Base-by-base conservation (phyloP, 2,797 vertebrate species). In the Gambusia yucatana region DNA sequence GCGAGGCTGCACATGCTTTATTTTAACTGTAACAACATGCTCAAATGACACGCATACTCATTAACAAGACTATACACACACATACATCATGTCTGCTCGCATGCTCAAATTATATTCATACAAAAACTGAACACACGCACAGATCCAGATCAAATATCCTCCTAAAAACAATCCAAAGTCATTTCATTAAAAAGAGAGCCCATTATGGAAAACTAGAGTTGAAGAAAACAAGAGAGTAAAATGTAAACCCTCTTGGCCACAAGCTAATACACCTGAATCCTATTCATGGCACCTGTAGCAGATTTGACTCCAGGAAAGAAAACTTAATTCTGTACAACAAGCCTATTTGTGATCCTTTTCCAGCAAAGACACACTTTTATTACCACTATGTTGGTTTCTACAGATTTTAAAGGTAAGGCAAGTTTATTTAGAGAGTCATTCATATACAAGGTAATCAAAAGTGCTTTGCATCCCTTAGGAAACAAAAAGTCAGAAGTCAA, bases 21-120 rank as follows among this genome's bases (percentile, higher is more conserved):
- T 75, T 86, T 91, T 91, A 76, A 84, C 88, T 91, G 77, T 77
- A 77, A 92, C 94, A 94, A 93, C 91, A 93, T 77, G 88, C 86
- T 90, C 90, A 83, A 73, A 86, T 93, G 78, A 90, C 86, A 88
- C 33, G 73, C 73, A 73, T 73, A 73, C 76, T 85, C 81, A 82
- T 79, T 84, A 77, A 79, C 75, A 76, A 77, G 89, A 69, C 65
- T 75, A 81, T 75, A 63, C 70, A 76, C 73, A 79, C 74, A 78
- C 55, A 82, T 74, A 70, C 78, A 82, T 77, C 81, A 48, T 72
- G 73, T 65, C 75, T 43, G 46, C 70, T 13, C 48, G 57, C 57
- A 76, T 55, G 65, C 80, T 81, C 78, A 73, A 75, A 75, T 73
- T 44, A 48, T 46, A 75, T 71, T 13, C 72, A 72, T 61, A 72